Conservation (phyloP, 2,888 invertebrate genomes). For the Dryobotodes eremita region DNA sequence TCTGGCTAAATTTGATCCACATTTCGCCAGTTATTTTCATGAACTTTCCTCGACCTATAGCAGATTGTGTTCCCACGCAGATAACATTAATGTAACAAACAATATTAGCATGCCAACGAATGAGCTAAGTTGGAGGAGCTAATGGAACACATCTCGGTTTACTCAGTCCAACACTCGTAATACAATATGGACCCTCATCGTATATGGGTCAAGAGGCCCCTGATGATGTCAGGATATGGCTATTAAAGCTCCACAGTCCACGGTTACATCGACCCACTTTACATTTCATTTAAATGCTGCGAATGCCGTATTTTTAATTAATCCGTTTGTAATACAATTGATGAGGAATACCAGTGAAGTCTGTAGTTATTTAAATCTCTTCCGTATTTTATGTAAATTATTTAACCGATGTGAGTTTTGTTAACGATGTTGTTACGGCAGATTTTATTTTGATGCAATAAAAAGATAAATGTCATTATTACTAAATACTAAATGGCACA, state of each 20-base stretch:
- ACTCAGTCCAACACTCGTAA: constrained; percentile 77
- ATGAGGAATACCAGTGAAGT: constrained; percentile 34
- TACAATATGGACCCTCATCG: constrained; percentile 75
- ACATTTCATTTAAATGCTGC: constrained; percentile 55
- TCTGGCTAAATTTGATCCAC: not conserved
- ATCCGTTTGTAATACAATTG: constrained; percentile 43
- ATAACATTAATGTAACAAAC: constrained; percentile 49
- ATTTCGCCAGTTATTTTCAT: not conserved
- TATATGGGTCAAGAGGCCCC: constrained; percentile 78
- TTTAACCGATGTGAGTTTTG: constrained; percentile 31
- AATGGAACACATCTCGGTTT: constrained; percentile 77
- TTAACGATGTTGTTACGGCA: constrained; percentile 10
- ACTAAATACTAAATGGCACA: not conserved
- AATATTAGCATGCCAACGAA: constrained; percentile 70
- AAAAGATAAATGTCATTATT: not conserved
- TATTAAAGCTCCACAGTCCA: constrained; percentile 53
- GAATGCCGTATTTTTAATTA: constrained; percentile 45
- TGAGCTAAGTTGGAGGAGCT: constrained; percentile 74
- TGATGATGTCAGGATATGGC: constrained; percentile 75
- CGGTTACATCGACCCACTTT: constrained; percentile 48
- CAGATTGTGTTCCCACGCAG: constrained; percentile 21
- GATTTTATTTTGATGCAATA: not conserved
- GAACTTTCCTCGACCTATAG: not conserved
- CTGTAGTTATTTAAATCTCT: constrained; percentile 31
- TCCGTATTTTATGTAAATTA: constrained; percentile 19